A percentile compares a stretch with the other conserved stretches of the same genome.
phyloP scores from a whole-genome alignment of 2,797 vertebrate species.

The Sebastes wilsoni region DNA sequence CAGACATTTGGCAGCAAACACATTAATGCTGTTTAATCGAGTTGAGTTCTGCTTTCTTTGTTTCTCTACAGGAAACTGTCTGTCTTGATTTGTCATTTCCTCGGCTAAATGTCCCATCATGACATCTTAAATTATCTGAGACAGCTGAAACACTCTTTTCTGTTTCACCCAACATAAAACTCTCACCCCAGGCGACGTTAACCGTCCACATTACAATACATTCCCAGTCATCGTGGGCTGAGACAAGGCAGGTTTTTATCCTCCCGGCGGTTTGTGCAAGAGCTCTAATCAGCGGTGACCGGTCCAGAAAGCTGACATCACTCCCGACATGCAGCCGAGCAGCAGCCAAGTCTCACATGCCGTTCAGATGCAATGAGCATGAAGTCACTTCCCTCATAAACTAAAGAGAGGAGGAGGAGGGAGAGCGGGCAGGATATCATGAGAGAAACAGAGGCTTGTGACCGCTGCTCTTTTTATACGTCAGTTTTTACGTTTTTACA shows the following conservation, averaged over 20 bases:
- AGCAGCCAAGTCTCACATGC: slow-evolving; percentile 64
- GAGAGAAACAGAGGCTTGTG: neutral
- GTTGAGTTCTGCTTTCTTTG: neutral
- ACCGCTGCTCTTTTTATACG: slow-evolving; percentile 24
- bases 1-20: neutral
- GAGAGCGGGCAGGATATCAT: neutral
- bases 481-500: slow-evolving; percentile 31
- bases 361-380: slow-evolving; percentile 71
- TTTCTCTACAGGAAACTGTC: neutral
- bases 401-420: neutral
- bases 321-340: slow-evolving; percentile 60
- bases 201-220: neutral
- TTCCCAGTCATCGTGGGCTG: slow-evolving; percentile 24
- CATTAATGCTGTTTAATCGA: neutral
- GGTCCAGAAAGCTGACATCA: slow-evolving; percentile 73
- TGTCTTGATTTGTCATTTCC: neutral
- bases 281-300: slow-evolving; percentile 51
- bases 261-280: slow-evolving; percentile 32
- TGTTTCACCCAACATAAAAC: neutral
- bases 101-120: neutral
- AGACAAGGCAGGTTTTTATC: slow-evolving; percentile 35
- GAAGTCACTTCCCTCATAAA: slow-evolving; percentile 81
- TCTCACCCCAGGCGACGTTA: neutral
- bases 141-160: neutral
- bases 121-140: neutral